These are phyloP conservation scores for Lordiphosa fenestrarum DNA, from an alignment of 2,888 invertebrate species.

Conservation along the genomic window DNA sequence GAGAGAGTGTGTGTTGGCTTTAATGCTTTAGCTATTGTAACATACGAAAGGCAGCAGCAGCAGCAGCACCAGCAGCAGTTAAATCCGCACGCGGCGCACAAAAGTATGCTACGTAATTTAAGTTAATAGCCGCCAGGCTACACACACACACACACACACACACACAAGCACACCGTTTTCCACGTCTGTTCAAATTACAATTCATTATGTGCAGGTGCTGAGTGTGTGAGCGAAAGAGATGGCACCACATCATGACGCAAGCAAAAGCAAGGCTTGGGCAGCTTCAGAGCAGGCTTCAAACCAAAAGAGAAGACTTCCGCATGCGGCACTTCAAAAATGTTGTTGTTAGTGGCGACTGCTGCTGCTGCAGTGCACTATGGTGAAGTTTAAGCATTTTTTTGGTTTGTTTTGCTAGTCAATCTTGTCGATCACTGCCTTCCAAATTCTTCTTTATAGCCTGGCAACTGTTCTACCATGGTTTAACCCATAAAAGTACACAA, in stretches of 20 bases:
- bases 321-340: constrained; percentile 28
- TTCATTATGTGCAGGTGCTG: constrained; percentile 58
- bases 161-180: constrained; percentile 8
- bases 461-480: too few species aligned
- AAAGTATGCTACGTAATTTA: constrained; percentile 68
- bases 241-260: constrained; percentile 22
- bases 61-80: constrained; percentile 23
- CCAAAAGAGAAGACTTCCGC: constrained; percentile 29
- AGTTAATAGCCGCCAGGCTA: constrained; percentile 61
- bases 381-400: too few species aligned
- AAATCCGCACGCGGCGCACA: constrained; percentile 46
- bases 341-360: not conserved
- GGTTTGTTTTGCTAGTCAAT: too few species aligned
- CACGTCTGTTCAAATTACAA: constrained; percentile 66
- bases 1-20: constrained; percentile 19
- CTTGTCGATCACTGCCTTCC: too few species aligned
- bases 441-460: too few species aligned
- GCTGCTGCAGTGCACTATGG: constrained; percentile 15
- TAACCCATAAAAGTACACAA: too few species aligned
- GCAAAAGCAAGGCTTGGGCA: constrained; percentile 14
- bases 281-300: constrained; percentile 6
- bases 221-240: constrained; percentile 22
- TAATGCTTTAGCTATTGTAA: constrained; percentile 31
- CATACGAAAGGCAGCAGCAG: constrained; percentile 9
- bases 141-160: constrained; percentile 4